Base-by-base conservation (phyloP, 2,888 invertebrate genomes). In the Lampropteryx suffumata region DNA sequence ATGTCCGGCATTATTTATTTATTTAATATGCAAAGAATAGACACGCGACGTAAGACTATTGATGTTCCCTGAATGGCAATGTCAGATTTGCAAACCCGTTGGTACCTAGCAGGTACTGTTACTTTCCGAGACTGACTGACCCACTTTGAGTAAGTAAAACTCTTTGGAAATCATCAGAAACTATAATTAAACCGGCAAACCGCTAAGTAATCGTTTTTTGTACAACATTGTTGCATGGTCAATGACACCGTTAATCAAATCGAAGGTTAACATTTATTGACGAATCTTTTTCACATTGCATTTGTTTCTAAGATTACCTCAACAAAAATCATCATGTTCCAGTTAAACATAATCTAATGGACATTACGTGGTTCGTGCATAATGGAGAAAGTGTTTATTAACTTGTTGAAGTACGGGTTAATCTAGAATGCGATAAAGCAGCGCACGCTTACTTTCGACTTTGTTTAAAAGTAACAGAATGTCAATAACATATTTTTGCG, bases 61-160 rank as follows among this genome's bases (percentile, higher is more conserved):
- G 51, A 59, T 51, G 57, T 63, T 65, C 67, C 69, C 76, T 44
- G 85, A 86, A 84, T 87, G 82, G 79, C 84, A 85, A 85, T 84
- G 83, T 79, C 82, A 79, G 67, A 85, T 86, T 86, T 83, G 82
- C 82, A 86, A 87, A 82, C 84, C 69, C 65, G 82, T 30, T 79
- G 76, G 51, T 42, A 27, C 28, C 60, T 79, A 82, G 17, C 4
- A 17, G 17, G 17, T 17, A 2, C 84, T 76, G 82, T 82, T 82
- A 82, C n/a, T n/a, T n/a, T n/a, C 65, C 57, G 55, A 73, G 69
- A 70, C 62, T 56, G 64, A 68, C 63, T 82, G 82, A 82, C 86
- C 87, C 65, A 85, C 74, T 74, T 79, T 58, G 26, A 30, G n/a
- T 29, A 42, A 6, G 24, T 24, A 24, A 5, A 24, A 5, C 36